A percentile compares a stretch with the other conserved stretches of the same genome.
Evolutionary conservation across 2,113 vertebrate genomes (phyloP).

Genomic region (Pseudorasbora parva): DNA sequence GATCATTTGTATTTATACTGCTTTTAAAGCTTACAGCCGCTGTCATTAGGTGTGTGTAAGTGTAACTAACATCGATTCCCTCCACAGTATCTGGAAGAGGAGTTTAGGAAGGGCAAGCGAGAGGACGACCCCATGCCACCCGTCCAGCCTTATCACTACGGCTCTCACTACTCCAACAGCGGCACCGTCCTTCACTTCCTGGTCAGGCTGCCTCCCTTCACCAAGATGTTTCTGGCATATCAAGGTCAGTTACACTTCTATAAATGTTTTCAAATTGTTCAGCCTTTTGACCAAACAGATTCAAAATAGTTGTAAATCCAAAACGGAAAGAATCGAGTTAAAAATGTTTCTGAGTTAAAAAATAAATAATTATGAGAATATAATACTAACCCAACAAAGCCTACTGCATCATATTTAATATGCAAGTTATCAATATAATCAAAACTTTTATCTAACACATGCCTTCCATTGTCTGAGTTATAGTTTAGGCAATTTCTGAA

Average conservation of each 20-base stretch:
- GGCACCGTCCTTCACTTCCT: slow-evolving; percentile 97
- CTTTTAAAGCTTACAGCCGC: not conserved
- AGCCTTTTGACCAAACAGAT: not conserved
- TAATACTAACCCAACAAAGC: not conserved
- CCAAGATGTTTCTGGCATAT: slow-evolving; percentile 98
- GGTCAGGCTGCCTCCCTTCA: slow-evolving; percentile 96
- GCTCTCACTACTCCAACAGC: slow-evolving; percentile 98
- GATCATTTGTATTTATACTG: not conserved
- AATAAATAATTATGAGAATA: not conserved
- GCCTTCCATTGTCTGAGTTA: not conserved
- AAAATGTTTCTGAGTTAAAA: not conserved
- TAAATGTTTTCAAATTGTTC: not conserved
- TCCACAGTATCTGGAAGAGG: slow-evolving; percentile 93
- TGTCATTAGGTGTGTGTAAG: not conserved
- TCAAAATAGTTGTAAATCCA: not conserved
- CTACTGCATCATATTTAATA: not conserved
- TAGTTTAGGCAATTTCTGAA: too few relatives aligned
- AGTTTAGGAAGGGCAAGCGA: slow-evolving; percentile 91
- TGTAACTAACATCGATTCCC: not conserved
- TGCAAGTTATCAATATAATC: not conserved
- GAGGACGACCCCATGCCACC: slow-evolving; percentile 99
- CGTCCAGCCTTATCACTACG: slow-evolving; percentile 97
- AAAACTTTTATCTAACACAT: not conserved
- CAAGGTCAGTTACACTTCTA: slow-evolving; percentile 80
- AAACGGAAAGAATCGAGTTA: not conserved